These are phyloP conservation scores for Hypercompe scribonia DNA, from an alignment of 2,888 invertebrate genomes.

Conservation along the genomic window DNA sequence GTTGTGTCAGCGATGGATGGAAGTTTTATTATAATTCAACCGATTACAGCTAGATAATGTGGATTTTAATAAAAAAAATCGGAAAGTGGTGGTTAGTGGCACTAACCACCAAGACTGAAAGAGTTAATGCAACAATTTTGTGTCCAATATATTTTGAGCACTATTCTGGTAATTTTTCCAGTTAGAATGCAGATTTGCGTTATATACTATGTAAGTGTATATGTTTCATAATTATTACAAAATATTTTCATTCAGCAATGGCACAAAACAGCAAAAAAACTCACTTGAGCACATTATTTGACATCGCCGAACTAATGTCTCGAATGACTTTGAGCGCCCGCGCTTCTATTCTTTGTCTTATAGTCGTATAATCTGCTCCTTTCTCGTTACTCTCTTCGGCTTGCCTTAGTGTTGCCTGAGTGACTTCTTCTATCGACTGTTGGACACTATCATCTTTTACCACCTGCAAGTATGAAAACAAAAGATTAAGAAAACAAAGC, in stretches of 20 bases:
- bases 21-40: too few relatives aligned
- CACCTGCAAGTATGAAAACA: slow-evolving; percentile 74
- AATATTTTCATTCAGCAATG: background rate
- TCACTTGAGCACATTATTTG: slow-evolving; percentile 87
- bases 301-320: slow-evolving; percentile 94
- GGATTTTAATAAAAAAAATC: too few relatives aligned
- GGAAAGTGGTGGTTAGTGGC: too few relatives aligned
- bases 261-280: slow-evolving; percentile 33
- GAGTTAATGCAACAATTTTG: too few relatives aligned
- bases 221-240: too few relatives aligned
- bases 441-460: slow-evolving; percentile 90
- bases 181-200: too few relatives aligned
- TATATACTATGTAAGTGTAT: too few relatives aligned
- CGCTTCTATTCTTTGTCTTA: slow-evolving; percentile 87
- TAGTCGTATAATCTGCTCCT: slow-evolving; percentile 79
- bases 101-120: too few relatives aligned
- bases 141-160: too few relatives aligned
- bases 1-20: too few relatives aligned
- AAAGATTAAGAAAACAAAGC: background rate
- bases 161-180: too few relatives aligned
- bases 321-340: slow-evolving; percentile 89
- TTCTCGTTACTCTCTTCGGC: slow-evolving; percentile 69
- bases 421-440: slow-evolving; percentile 90
- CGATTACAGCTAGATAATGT: too few relatives aligned
- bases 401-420: slow-evolving; percentile 85